Evolutionary conservation across 64 coral and sea anemone species (phyloP).

Genomic region (Actinia equina): DNA sequence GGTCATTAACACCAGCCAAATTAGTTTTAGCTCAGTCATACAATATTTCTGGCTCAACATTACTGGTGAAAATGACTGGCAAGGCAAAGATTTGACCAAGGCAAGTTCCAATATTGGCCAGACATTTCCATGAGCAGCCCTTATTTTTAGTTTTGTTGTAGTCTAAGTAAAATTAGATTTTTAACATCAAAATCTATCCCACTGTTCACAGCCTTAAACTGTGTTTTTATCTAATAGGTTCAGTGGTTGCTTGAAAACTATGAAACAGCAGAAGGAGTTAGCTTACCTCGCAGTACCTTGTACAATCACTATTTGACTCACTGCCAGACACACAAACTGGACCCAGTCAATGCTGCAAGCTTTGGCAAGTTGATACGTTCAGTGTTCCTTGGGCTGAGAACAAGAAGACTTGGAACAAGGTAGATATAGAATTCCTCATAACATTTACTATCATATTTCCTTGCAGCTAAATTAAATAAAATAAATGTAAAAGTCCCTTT

Average conservation of each 20-base stretch:
- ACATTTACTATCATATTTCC: no score
- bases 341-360: conserved; percentile 97
- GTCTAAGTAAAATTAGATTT: no score
- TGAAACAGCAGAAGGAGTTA: conserved; percentile 96
- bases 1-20: no score
- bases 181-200: neutral
- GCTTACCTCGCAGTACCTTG: conserved; percentile 87
- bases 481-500: no score
- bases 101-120: no score
- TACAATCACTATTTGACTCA: conserved; percentile 94
- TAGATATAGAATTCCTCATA: neutral
- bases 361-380: conserved; percentile 99
- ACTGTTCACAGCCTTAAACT: neutral
- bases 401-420: conserved; percentile 94
- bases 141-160: no score
- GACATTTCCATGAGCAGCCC: no score
- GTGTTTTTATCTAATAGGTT: conserved; percentile 44
- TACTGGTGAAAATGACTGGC: no score
- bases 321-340: conserved; percentile 93
- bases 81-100: no score
- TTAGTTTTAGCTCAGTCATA: neutral
- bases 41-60: neutral
- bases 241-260: conserved; percentile 98
- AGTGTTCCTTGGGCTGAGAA: conserved; percentile 92
- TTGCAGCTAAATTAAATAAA: no score